A percentile compares a stretch with the other conserved stretches of the same genome.
Conservation (phyloP, 2,888 invertebrate species). For the Strigamia crassipes region DNA sequence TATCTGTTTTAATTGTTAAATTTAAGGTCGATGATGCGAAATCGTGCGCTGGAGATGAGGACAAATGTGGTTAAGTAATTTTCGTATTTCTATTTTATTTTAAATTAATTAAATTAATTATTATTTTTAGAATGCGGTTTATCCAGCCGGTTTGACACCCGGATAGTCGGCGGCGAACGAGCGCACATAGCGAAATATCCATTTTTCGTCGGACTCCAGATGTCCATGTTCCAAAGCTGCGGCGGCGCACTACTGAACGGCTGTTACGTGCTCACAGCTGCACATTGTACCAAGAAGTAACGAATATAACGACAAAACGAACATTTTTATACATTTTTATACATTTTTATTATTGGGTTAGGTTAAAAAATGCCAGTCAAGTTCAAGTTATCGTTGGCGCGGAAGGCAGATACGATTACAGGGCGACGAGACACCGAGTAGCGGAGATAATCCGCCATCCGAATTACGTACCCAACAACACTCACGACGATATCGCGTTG, state of each 20-base stretch:
- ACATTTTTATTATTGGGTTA: background rate
- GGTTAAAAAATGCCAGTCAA: background rate
- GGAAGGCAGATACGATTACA: background rate
- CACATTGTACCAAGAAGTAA: background rate
- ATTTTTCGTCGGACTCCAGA: background rate
- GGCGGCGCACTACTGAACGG: background rate
- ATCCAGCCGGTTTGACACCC: background rate
- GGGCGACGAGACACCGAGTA: background rate
- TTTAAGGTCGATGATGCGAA: background rate
- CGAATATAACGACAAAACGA: background rate
- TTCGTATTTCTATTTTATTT: background rate
- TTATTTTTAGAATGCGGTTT: background rate
- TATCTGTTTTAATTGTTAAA: background rate
- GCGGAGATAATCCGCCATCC: background rate
- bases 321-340: no score
- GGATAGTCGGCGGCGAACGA: conserved; percentile 41
- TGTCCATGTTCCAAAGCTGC: background rate
- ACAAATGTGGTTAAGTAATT: background rate
- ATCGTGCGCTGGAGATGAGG: background rate
- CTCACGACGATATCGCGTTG: background rate
- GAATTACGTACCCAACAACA: background rate
- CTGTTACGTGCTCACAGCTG: background rate
- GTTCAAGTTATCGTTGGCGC: background rate
- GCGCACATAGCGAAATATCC: background rate
- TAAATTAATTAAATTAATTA: background rate